Evolutionary conservation across 1,140 invertebrate genomes (phyloP).

Genomic region (Micrasema longulum): DNA sequence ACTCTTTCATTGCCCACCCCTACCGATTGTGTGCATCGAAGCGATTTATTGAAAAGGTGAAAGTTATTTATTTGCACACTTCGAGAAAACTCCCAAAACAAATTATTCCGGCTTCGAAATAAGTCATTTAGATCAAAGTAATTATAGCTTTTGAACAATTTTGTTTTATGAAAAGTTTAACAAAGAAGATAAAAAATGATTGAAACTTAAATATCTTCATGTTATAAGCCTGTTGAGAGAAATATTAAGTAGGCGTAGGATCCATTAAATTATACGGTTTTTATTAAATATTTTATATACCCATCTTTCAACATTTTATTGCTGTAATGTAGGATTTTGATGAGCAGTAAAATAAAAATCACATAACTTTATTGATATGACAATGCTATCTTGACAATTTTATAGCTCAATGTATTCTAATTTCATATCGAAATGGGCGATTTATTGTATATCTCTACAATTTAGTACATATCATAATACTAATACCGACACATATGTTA

Average conservation of each 20-base stretch:
- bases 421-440: constrained; percentile 15
- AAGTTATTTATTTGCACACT: constrained; percentile 38
- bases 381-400: constrained; percentile 35
- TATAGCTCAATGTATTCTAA: constrained; percentile 20
- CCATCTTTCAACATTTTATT: constrained; percentile 29
- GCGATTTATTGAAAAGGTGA: constrained; percentile 37
- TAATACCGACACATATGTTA: no score
- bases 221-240: not conserved
- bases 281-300: constrained; percentile 1
- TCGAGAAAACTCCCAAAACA: not conserved
- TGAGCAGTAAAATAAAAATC: constrained; percentile 36
- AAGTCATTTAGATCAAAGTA: no score
- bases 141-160: no score
- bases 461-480: no score
- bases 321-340: constrained; percentile 24
- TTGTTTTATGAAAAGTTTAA: no score
- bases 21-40: constrained; percentile 35
- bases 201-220: not conserved
- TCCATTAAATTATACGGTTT: not conserved
- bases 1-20: constrained; percentile 31
- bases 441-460: not conserved
- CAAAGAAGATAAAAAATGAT: no score
- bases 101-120: no score
- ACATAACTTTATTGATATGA: constrained; percentile 36
- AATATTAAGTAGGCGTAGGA: constrained; percentile 9